Percentiles rank a stretch among this genome's conserved stretches.
Evolutionary conservation across 2,113 vertebrate species (phyloP).

Genomic region (Lagopus muta): DNA sequence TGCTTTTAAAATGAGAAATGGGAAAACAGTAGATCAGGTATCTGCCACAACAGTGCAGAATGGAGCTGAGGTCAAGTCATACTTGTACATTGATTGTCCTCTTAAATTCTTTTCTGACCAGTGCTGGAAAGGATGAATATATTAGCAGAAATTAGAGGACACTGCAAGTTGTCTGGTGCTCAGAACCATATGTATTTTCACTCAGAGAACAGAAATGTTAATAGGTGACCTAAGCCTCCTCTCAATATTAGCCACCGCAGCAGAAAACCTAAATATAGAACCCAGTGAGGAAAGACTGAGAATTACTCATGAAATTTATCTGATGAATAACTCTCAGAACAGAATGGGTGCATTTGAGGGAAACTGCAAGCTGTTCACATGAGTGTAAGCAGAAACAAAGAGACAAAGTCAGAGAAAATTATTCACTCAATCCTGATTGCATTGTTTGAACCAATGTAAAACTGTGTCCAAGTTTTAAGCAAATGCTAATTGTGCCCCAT

Average conservation of each 20-base stretch:
- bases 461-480: neutral
- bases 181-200: neutral
- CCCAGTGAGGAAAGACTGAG: neutral
- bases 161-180: neutral
- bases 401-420: neutral
- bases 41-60: neutral
- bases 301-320: slow-evolving; percentile 48
- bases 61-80: neutral
- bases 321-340: slow-evolving; percentile 28
- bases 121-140: neutral
- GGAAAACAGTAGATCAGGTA: neutral
- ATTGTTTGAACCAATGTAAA: neutral
- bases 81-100: neutral
- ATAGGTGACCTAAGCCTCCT: slow-evolving; percentile 31
- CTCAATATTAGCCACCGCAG: slow-evolving; percentile 25
- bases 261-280: slow-evolving; percentile 54
- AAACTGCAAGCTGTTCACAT: neutral
- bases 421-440: neutral
- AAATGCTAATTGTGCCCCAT: slow-evolving; percentile 46
- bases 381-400: neutral
- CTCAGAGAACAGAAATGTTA: slow-evolving; percentile 6
- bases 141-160: slow-evolving; percentile 23
- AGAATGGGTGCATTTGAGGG: neutral
- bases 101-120: neutral
- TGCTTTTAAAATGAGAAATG: neutral